Conservation (phyloP, 37 sponge, comb jelly and placozoan species). For the Oscarella lobularis region DNA sequence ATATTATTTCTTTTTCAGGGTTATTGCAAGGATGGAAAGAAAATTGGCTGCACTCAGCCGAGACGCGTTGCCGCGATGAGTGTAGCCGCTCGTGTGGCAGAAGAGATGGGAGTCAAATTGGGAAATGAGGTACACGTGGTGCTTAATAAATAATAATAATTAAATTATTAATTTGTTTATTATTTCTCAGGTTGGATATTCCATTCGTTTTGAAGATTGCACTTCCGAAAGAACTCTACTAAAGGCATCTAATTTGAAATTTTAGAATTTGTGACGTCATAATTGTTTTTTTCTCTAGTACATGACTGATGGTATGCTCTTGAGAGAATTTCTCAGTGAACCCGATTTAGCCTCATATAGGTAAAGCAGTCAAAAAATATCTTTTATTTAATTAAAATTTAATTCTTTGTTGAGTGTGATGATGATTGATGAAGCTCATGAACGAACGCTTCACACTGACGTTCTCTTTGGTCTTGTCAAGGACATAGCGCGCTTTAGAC, state of each 20-base stretch:
- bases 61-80: slow-evolving; percentile 99
- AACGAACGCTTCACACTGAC: slow-evolving; percentile 96
- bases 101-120: slow-evolving; percentile 89
- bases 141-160: background rate
- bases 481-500: slow-evolving; percentile 87
- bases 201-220: slow-evolving; percentile 98
- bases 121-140: slow-evolving; percentile 69
- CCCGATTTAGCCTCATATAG: slow-evolving; percentile 82
- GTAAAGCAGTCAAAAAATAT: too few relatives aligned
- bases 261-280: too few relatives aligned
- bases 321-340: slow-evolving; percentile 98
- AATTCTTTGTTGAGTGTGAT: slow-evolving; percentile 44
- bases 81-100: slow-evolving; percentile 94
- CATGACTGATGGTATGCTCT: slow-evolving; percentile 99
- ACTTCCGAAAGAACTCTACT: slow-evolving; percentile 90
- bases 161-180: background rate
- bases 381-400: too few relatives aligned
- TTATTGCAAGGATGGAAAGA: slow-evolving; percentile 39
- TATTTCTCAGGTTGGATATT: slow-evolving; percentile 79
- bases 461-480: slow-evolving; percentile 97
- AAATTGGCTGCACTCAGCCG: slow-evolving; percentile 96
- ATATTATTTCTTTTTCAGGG: too few relatives aligned
- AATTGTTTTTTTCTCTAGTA: slow-evolving; percentile 35
- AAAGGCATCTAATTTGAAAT: slow-evolving; percentile 27
- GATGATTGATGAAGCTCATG: slow-evolving; percentile 99